A percentile compares a stretch with the other conserved stretches of the same genome.
phyloP scores from a whole-genome alignment of 1,140 invertebrate genomes.

The Maconellicoccus hirsutus region DNA sequence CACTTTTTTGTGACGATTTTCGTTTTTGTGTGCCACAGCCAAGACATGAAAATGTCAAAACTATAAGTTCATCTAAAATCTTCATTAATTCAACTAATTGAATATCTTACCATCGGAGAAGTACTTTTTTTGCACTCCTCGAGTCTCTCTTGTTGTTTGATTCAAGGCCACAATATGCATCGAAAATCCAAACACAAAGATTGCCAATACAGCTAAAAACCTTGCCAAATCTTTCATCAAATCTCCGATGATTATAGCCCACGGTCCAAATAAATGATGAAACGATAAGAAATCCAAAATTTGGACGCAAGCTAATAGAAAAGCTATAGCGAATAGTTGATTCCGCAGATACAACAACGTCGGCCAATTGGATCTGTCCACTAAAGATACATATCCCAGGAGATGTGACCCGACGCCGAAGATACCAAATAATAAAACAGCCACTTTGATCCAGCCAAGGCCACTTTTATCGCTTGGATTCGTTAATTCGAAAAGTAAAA shows the following conservation, averaged over 20 bases:
- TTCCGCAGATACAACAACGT: slow-evolving; percentile 84
- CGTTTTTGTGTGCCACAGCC: too few species aligned
- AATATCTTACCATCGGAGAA: slow-evolving; percentile 32
- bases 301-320: slow-evolving; percentile 91
- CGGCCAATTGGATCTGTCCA: slow-evolving; percentile 59
- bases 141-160: slow-evolving; percentile 68
- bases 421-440: slow-evolving; percentile 84
- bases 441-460: slow-evolving; percentile 82
- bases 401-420: slow-evolving; percentile 85
- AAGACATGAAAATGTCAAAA: too few species aligned
- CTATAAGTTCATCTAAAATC: too few species aligned
- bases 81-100: too few species aligned
- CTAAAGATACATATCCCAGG: slow-evolving; percentile 46
- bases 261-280: slow-evolving; percentile 97
- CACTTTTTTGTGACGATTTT: too few species aligned
- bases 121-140: slow-evolving; percentile 26
- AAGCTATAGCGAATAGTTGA: slow-evolving; percentile 88
- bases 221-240: slow-evolving; percentile 83
- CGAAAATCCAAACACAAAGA: slow-evolving; percentile 97
- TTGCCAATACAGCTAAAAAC: slow-evolving; percentile 90
- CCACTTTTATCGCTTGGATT: slow-evolving; percentile 93
- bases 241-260: slow-evolving; percentile 86
- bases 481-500: slow-evolving; percentile 89
- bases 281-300: slow-evolving; percentile 95
- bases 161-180: slow-evolving; percentile 93